phyloP scores from a whole-genome alignment of 2,113 vertebrate genomes.

The Sapayoa aenigma region DNA sequence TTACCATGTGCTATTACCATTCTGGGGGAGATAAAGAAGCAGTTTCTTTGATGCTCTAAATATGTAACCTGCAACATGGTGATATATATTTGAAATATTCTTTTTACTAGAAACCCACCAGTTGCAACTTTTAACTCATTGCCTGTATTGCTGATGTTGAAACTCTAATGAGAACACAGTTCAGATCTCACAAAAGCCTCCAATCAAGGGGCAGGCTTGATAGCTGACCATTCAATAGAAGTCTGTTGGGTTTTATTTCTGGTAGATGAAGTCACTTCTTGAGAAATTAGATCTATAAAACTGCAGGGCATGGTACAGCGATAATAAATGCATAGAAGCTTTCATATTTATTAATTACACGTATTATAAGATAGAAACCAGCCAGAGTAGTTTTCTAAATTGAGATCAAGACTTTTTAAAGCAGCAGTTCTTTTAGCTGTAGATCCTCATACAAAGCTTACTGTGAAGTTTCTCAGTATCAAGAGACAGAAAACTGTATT shows the following conservation, averaged over 20 bases:
- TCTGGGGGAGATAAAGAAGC: not conserved
- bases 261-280: not conserved
- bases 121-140: not conserved
- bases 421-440: not conserved
- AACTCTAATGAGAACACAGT: not conserved
- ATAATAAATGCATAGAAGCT: conserved; percentile 36
- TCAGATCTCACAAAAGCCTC: not conserved
- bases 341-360: conserved; percentile 53
- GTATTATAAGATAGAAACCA: not conserved
- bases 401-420: conserved; percentile 6
- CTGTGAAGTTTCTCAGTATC: not conserved
- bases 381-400: conserved; percentile 26
- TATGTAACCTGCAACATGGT: not conserved
- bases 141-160: not conserved
- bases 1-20: not conserved
- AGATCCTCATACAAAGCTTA: not conserved
- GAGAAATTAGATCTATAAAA: conserved; percentile 15
- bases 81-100: not conserved
- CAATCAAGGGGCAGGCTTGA: not conserved
- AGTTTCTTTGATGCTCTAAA: not conserved
- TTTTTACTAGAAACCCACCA: not conserved
- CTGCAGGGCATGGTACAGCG: conserved; percentile 7
- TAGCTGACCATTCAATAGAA: not conserved
- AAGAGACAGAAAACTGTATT: not conserved
- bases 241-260: conserved; percentile 16